Base-by-base conservation (phyloP, 2,888 invertebrate genomes). In the Gasteruption jaculator region DNA sequence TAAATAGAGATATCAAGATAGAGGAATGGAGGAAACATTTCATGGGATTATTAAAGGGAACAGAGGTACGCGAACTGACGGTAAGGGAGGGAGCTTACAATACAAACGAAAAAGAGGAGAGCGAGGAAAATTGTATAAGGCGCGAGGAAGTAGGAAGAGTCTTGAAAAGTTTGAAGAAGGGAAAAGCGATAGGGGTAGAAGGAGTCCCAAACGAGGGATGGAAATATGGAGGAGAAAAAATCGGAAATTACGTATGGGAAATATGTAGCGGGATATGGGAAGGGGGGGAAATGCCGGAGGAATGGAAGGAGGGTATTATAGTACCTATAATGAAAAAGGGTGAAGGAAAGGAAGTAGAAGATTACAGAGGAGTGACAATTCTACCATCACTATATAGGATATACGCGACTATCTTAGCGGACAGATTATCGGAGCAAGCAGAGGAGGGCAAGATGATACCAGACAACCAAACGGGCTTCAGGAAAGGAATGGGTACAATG, bases 401-500 rank as follows among this genome's bases (percentile, higher is more conserved):
- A 1, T 43, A 38, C 15, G 21, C 33, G 15, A 18, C 16, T 3
- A 22, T 43, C 3, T 11, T 38, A 10, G 32, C 18, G 14, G 30
- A 18, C 3, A 41, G 41, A 15, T n/a, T 37, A 5, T 19, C 11
- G 18, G 6, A 22, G 15, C 15, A 35, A 18, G 15, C 3, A 3
- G 30, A 29, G 14, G 4, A 11, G 10, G 29, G 10, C 2, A 14
- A 14, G 4, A 22, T 35, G 12, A 22, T 41, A 27, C 14, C 24
- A 8, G 14, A 41, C 3, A 35, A 35, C 5, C 41, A 41, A 12
- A 20, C 30, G 11, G 29, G 30, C 8, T 36, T 34, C 21, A 35
- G 21, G 24, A 43, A 33, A 18, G 43, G 27, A 10, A 43, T 38
- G 29, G 33, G 38, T 5, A 38, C 34, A 4, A 27, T 43, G 11